Conservation (phyloP, 2,888 invertebrate species). For the Erynnis tages region DNA sequence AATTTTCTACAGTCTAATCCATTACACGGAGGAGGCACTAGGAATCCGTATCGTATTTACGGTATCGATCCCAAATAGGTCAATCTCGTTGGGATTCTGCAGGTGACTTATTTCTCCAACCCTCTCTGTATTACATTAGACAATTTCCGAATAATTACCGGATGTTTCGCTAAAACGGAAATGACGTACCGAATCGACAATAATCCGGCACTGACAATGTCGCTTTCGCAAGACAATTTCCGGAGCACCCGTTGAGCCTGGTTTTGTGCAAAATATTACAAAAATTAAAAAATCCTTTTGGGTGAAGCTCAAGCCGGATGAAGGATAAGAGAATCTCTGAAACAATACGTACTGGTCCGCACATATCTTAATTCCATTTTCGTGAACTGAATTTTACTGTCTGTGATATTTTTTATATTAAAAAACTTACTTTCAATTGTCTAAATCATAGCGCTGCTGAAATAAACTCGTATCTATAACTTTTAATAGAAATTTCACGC, state of each 20-base stretch:
- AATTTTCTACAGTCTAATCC: conserved; percentile 12
- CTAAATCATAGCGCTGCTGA: too few relatives aligned
- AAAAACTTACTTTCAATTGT: too few relatives aligned
- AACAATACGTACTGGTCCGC: neutral
- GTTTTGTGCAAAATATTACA: conserved; percentile 13
- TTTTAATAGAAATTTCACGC: neutral
- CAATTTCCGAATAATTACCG: conserved; percentile 70
- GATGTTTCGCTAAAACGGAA: conserved; percentile 68
- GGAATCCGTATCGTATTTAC: conserved; percentile 5
- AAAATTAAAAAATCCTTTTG: neutral
- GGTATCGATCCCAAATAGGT: conserved; percentile 6
- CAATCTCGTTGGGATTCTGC: conserved; percentile 44
- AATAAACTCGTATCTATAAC: too few relatives aligned
- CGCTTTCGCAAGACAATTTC: conserved; percentile 67
- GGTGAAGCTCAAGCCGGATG: neutral
- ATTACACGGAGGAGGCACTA: conserved; percentile 6
- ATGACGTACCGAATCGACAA: conserved; percentile 70
- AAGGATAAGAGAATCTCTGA: neutral
- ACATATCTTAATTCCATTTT: too few relatives aligned
- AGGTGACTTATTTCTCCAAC: conserved; percentile 50
- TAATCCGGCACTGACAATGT: conserved; percentile 68
- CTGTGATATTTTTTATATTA: too few relatives aligned
- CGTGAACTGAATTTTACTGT: too few relatives aligned
- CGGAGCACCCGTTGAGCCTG: conserved; percentile 37
- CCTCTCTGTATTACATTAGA: conserved; percentile 55